Evolutionary conservation across 2,888 invertebrate species (phyloP).

Genomic region (Euphydryas editha): DNA sequence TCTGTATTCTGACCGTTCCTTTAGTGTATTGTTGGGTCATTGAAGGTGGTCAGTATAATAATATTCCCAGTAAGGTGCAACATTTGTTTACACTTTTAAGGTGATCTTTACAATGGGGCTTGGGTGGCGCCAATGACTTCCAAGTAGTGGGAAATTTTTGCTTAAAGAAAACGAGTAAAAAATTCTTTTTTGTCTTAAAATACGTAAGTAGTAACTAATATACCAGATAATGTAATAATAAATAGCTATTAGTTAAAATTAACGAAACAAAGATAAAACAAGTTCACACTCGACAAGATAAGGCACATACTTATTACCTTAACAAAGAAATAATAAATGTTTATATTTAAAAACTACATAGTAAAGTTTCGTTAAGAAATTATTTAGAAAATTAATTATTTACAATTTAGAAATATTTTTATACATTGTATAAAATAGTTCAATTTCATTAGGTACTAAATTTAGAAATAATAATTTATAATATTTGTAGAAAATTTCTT

Average conservation of each 20-base stretch:
- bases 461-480: background rate
- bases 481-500: background rate
- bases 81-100: slow-evolving; percentile 41
- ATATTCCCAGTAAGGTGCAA: slow-evolving; percentile 36
- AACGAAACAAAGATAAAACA: slow-evolving; percentile 24
- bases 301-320: slow-evolving; percentile 24
- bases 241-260: slow-evolving; percentile 24
- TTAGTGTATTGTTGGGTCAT: slow-evolving; percentile 20
- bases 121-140: slow-evolving; percentile 34
- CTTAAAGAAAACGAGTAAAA: background rate
- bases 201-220: background rate
- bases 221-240: slow-evolving; percentile 1
- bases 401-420: no score
- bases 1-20: slow-evolving; percentile 15
- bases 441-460: no score
- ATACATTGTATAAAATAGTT: no score
- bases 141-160: slow-evolving; percentile 7
- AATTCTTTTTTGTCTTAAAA: background rate
- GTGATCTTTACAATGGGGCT: slow-evolving; percentile 19
- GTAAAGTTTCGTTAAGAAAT: no score
- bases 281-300: slow-evolving; percentile 28
- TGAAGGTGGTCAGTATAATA: slow-evolving; percentile 26
- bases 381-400: no score
- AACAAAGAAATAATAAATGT: slow-evolving; percentile 5
- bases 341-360: background rate